Evolutionary conservation across 2,797 vertebrate species (phyloP).

Genomic region (Sebastes paucispinis): DNA sequence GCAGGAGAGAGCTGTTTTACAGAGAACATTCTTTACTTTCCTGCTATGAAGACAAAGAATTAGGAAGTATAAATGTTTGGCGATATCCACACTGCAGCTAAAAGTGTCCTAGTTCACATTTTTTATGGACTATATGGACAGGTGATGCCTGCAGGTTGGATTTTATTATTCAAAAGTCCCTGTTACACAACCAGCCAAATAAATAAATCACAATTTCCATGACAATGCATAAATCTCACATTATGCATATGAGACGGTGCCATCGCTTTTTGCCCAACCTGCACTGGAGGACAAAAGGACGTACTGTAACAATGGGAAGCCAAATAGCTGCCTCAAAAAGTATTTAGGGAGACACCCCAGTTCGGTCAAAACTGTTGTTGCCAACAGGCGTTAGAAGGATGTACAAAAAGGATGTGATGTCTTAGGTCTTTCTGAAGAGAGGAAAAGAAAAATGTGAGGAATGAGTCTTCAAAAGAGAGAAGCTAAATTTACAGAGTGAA

Average conservation of each 20-base stretch:
- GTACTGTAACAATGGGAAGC: conserved; percentile 1
- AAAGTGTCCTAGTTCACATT: neutral
- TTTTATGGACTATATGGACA: neutral
- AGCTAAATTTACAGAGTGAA: neutral
- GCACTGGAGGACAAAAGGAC: conserved; percentile 26
- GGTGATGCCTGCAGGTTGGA: neutral
- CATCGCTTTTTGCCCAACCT: conserved; percentile 5
- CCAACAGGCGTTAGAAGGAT: conserved; percentile 7
- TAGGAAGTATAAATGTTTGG: neutral
- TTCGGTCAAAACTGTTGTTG: conserved; percentile 23
- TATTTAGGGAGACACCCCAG: conserved; percentile 28
- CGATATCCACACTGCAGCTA: neutral
- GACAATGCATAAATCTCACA: conserved; percentile 21
- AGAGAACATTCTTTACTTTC: neutral
- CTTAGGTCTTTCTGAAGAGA: neutral
- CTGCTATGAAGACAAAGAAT: neutral
- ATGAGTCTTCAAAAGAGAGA: conserved; percentile 17
- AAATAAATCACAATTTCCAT: conserved; percentile 24
- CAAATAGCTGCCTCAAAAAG: conserved; percentile 19
- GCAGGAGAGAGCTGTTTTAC: neutral
- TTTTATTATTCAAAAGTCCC: neutral
- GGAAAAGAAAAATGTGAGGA: conserved; percentile 15
- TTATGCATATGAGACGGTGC: conserved; percentile 21
- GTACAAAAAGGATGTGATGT: conserved; percentile 24
- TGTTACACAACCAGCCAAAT: conserved; percentile 13